Evolutionary conservation across 2,797 vertebrate species (phyloP).

Genomic region (Aphelocoma californica): DNA sequence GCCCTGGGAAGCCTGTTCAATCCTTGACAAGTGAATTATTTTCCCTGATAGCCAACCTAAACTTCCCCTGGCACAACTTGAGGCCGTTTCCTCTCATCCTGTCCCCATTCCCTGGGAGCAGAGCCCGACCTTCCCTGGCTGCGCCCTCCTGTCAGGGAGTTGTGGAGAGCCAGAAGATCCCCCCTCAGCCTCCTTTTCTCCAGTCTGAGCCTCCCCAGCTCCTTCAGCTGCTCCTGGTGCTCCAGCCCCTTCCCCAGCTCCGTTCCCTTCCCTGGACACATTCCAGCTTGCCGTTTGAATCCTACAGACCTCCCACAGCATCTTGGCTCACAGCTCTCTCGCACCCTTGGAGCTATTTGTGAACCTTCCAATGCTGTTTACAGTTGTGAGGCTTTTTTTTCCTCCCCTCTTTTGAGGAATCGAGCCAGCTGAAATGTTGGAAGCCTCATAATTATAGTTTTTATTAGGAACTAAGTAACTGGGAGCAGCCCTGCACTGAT

Average conservation of each 20-base stretch:
- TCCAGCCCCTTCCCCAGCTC: not conserved
- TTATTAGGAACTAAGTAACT: not conserved
- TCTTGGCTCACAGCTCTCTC: not conserved
- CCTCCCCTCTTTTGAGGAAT: not conserved
- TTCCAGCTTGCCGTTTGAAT: not conserved
- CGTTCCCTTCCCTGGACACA: not conserved
- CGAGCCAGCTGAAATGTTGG: not conserved
- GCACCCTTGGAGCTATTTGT: not conserved
- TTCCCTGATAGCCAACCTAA: not conserved
- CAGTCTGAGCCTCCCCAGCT: not conserved
- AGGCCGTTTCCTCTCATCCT: not conserved
- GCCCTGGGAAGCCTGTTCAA: not conserved
- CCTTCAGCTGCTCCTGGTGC: not conserved
- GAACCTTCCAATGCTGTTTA: not conserved
- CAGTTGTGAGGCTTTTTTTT: not conserved
- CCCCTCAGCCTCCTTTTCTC: not conserved
- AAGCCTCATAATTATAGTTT: not conserved
- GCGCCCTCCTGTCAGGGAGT: not conserved
- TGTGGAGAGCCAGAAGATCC: not conserved
- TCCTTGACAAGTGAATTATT: not conserved
- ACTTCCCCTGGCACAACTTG: not conserved
- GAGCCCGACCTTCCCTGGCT: rapidly evolving
- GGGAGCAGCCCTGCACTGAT: not conserved
- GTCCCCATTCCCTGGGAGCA: not conserved
- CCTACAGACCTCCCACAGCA: not conserved